Evolutionary conservation across 2,797 vertebrate species (phyloP).

Genomic region (Trachurus trachurus): DNA sequence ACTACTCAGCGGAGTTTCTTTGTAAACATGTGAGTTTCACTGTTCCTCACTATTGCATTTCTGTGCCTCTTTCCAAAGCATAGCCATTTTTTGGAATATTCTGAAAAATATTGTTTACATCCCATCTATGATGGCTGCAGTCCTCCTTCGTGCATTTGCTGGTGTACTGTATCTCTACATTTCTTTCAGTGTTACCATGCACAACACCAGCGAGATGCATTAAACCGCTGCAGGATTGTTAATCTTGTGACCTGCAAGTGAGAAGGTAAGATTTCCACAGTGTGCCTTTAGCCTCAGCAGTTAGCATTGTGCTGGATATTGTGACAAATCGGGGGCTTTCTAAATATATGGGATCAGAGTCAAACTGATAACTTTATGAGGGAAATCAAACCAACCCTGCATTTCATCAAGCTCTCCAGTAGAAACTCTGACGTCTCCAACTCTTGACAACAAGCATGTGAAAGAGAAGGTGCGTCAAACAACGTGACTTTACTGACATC

Average conservation of each 20-base stretch:
- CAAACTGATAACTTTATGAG: conserved; percentile 24
- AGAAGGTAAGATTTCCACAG: conserved; percentile 4
- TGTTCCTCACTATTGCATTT: neutral
- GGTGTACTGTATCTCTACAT: neutral
- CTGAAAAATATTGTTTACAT: neutral
- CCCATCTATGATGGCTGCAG: neutral
- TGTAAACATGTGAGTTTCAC: neutral
- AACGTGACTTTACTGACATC: neutral
- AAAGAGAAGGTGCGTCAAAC: conserved; percentile 15
- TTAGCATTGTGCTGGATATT: conserved; percentile 6
- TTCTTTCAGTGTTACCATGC: neutral
- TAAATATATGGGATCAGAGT: conserved; percentile 15
- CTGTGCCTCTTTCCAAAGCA: neutral
- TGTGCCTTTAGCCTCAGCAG: conserved; percentile 11
- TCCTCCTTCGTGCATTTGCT: neutral
- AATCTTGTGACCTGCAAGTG: neutral
- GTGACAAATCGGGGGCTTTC: conserved; percentile 10
- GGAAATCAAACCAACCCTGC: conserved; percentile 31
- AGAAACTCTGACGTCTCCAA: conserved; percentile 18
- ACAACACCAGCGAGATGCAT: conserved; percentile 2
- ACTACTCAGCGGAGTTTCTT: neutral
- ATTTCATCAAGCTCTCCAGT: conserved; percentile 27
- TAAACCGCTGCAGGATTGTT: neutral
- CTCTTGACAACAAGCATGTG: neutral
- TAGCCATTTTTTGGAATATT: neutral